phyloP scores from a whole-genome alignment of 2,888 invertebrate species.

The Heliconius sara region DNA sequence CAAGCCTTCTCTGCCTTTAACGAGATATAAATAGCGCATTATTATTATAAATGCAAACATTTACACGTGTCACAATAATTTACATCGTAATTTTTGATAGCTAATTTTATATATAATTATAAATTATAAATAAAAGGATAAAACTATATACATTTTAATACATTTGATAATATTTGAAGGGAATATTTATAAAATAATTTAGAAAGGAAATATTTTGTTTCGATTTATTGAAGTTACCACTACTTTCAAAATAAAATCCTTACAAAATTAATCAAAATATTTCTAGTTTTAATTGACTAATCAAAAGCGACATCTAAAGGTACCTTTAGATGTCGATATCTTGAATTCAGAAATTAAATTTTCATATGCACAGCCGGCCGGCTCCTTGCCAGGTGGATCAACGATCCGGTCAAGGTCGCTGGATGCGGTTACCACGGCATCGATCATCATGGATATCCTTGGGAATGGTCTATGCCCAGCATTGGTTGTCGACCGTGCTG shows the following conservation, averaged over 20 bases:
- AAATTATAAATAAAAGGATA: not conserved
- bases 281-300: not conserved
- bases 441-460: not conserved
- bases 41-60: slow-evolving; percentile 9
- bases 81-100: not conserved
- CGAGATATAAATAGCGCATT: slow-evolving; percentile 19
- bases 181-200: not conserved
- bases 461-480: not conserved
- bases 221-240: not conserved
- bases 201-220: not conserved
- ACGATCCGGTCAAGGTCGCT: not conserved
- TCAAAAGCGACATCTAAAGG: not conserved
- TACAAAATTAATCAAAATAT: not conserved
- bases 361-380: not conserved
- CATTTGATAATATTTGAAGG: not conserved
- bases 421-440: not conserved
- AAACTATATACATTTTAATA: not conserved
- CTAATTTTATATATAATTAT: not conserved
- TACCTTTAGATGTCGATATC: no score
- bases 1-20: not conserved
- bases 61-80: slow-evolving; percentile 6
- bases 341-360: not conserved
- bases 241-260: not conserved
- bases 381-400: not conserved
- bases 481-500: no score